Evolutionary conservation across 1,140 invertebrate genomes (phyloP).

Genomic region (Neocloeon triangulifer): DNA sequence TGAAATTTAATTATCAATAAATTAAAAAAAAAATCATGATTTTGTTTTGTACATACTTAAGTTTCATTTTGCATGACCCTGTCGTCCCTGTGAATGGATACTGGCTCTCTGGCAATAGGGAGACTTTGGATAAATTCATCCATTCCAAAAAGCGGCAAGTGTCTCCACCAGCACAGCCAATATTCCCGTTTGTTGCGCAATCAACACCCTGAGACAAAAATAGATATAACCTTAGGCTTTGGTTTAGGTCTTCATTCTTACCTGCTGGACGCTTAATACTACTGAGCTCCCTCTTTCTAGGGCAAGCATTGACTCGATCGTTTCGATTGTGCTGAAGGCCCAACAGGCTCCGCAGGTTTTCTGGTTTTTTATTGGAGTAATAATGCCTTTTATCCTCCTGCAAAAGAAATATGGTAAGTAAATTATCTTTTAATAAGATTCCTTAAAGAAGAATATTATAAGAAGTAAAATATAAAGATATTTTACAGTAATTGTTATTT

Average conservation of each 20-base stretch:
- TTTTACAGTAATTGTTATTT: conserved; percentile 12
- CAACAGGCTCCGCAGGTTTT: conserved; percentile 65
- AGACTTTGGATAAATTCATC: conserved; percentile 32
- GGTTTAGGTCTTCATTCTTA: conserved; percentile 13
- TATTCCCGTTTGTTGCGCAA: conserved; percentile 46
- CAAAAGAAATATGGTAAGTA: conserved; percentile 11
- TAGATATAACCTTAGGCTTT: not conserved
- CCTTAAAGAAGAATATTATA: conserved; percentile 2
- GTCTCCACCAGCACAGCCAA: conserved; percentile 61
- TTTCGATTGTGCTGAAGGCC: conserved; percentile 61
- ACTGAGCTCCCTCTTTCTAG: conserved; percentile 34
- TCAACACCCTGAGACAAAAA: conserved; percentile 48
- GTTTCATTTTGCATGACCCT: conserved; percentile 26
- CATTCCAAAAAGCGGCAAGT: conserved; percentile 52
- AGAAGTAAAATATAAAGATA: conserved; percentile 3
- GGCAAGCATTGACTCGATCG: conserved; percentile 53
- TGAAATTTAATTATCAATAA: conserved; percentile 5
- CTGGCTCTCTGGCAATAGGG: conserved; percentile 27
- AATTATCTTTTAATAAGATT: too few species aligned
- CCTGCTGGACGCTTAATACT: conserved; percentile 51
- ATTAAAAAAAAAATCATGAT: not conserved
- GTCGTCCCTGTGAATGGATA: conserved; percentile 42
- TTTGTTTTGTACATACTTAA: conserved; percentile 3
- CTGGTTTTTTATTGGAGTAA: conserved; percentile 48
- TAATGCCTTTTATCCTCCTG: conserved; percentile 42